Base-by-base conservation (phyloP, 2,888 invertebrate species). In the Chloromyia formosa region DNA sequence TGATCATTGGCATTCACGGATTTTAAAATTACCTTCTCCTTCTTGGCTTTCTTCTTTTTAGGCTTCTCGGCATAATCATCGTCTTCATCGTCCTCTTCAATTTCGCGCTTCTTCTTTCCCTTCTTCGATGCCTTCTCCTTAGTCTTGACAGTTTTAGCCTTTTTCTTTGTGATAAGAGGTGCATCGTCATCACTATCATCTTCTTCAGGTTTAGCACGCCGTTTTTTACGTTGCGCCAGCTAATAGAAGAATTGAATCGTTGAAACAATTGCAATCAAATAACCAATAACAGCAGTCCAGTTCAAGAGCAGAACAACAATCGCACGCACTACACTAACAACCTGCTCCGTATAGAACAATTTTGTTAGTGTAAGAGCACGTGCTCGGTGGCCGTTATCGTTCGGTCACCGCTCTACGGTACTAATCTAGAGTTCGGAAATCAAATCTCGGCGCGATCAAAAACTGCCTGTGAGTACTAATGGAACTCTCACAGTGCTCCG, bases 111-210 rank as follows among this genome's bases (percentile, higher is more conserved):
- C 74, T 89, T 86, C 83, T 86, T 86, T 20, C 80, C 80, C 76
- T 84, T 84, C 60, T 88, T 87, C 72, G 74, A 69, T 40, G 73
- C 60, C 40, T 75, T 58, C n/a, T 66, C 64, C n/a, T 53, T 73
- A 45, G 79, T 79, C 79, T 88, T 89, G 80, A 86, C 87, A 75
- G 87, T 87, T 81, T 93, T 93, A 2, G 88, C 82, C 80, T 91
- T 92, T 81, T 93, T 93, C 35, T 92, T 87, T 64, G 89, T 88
- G 14, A 87, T 86, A 74, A 94, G 84, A 20, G 94, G 93, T 45
- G 88, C 80, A 82, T 93, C 92, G 79, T 93, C 92, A 80, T 93
- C 89, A 66, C 91, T 91, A 12, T 76, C 75, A 27, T 78, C 78
- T 75, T 78, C 74, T 35, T 78, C 77, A 4, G 2, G 27, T 75